Conservation (phyloP, 1,140 invertebrate genomes). For the Elymnias hypermnestra region DNA sequence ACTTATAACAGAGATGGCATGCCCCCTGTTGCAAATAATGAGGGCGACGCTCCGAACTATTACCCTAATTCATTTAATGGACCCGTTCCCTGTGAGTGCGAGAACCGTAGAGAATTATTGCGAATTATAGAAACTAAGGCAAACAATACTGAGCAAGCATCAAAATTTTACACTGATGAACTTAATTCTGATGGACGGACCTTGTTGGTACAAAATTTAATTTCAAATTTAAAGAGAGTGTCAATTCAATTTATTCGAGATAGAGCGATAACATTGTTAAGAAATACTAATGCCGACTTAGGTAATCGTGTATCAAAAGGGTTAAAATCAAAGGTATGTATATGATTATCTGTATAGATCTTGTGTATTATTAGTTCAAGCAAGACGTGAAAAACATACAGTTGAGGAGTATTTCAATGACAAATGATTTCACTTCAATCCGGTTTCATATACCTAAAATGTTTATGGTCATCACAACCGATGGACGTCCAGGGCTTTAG, state of each 20-base stretch:
- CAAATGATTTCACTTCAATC: no score
- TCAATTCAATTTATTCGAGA: conserved; percentile 89
- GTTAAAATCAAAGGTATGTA: no score
- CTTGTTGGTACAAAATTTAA: conserved; percentile 89
- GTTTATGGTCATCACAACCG: no score
- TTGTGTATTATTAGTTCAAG: no score
- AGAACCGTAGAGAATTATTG: conserved; percentile 61
- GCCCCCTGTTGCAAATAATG: conserved; percentile 79
- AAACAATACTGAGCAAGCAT: conserved; percentile 92
- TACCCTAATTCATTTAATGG: conserved; percentile 95
- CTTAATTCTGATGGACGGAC: conserved; percentile 83
- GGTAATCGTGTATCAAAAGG: conserved; percentile 79
- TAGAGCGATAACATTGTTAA: conserved; percentile 84
- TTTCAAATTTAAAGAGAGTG: conserved; percentile 82
- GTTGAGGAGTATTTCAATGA: no score
- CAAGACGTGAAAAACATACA: no score
- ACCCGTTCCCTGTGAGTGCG: conserved; percentile 77
- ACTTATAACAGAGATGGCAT: conserved; percentile 90
- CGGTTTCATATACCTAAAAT: no score
- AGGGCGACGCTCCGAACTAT: conserved; percentile 92
- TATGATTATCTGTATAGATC: no score
- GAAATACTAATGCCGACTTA: conserved; percentile 81
- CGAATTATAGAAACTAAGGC: conserved; percentile 77
- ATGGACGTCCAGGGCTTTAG: no score
- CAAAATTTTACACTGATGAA: conserved; percentile 87